These are phyloP conservation scores for Channallabes apus DNA, from an alignment of 2,797 vertebrate species.

Conservation along the genomic window DNA sequence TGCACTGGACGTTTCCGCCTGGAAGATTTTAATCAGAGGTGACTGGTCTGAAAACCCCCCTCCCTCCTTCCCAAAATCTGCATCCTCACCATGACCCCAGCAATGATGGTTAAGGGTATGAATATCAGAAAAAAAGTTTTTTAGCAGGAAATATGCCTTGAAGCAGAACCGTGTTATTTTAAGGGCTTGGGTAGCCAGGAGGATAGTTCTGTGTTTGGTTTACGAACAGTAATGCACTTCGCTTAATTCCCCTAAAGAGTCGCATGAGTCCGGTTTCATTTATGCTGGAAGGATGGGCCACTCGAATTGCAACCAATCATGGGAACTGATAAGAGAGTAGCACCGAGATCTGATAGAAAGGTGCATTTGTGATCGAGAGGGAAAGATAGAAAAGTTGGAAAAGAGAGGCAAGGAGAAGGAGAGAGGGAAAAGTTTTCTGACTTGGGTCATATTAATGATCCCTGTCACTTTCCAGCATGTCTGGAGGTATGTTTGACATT, in stretches of 20 bases:
- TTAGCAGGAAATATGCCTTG: conserved; percentile 25
- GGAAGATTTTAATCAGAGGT: conserved; percentile 57
- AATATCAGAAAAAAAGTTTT: conserved; percentile 38
- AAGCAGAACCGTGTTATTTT: conserved; percentile 45
- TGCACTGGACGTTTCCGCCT: conserved; percentile 49
- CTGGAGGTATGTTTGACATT: not conserved
- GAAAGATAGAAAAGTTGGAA: not conserved
- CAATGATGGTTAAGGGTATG: conserved; percentile 41
- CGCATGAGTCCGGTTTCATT: conserved; percentile 32
- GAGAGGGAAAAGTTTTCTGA: not conserved
- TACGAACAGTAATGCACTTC: conserved; percentile 41
- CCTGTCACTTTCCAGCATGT: not conserved
- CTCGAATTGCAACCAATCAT: conserved; percentile 11
- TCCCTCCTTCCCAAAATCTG: conserved; percentile 12
- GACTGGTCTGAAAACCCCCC: conserved; percentile 41
- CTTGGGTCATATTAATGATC: not conserved
- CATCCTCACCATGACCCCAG: conserved; percentile 36
- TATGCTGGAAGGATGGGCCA: conserved; percentile 29
- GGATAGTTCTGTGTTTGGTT: conserved; percentile 42
- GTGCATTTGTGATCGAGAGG: not conserved
- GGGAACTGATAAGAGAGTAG: conserved; percentile 9
- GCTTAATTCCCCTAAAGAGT: conserved; percentile 38
- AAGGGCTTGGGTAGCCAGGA: conserved; percentile 28
- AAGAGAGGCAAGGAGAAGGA: not conserved
- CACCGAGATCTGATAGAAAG: not conserved